Evolutionary conservation across 2,113 vertebrate species (phyloP).

Genomic region (Turnix velox): DNA sequence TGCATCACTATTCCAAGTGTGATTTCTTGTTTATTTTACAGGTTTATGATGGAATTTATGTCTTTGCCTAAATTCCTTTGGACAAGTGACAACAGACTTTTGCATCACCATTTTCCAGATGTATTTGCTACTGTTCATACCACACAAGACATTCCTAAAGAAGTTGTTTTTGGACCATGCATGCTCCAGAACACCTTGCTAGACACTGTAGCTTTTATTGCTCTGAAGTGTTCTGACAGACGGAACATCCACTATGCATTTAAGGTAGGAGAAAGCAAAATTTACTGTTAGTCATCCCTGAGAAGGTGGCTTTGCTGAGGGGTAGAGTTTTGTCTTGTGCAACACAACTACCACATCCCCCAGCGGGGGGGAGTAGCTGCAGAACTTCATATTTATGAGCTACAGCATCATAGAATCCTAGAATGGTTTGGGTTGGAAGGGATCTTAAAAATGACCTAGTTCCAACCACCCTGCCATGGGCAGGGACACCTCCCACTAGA

Average conservation of each 20-base stretch:
- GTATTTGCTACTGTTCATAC: constrained; percentile 81
- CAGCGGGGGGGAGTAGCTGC: background rate
- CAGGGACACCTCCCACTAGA: no score
- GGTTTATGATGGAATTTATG: constrained; percentile 75
- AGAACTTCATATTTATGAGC: background rate
- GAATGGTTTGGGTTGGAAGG: no score
- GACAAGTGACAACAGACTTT: constrained; percentile 79
- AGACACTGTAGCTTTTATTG: constrained; percentile 87
- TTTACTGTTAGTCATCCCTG: background rate
- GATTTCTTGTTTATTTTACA: constrained; percentile 23
- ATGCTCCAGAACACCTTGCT: constrained; percentile 82
- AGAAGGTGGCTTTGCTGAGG: background rate
- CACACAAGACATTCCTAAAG: constrained; percentile 81
- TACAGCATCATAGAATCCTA: no score
- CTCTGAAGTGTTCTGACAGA: constrained; percentile 81
- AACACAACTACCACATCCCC: background rate
- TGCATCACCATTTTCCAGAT: constrained; percentile 79
- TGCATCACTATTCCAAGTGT: background rate
- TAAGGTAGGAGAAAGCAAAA: constrained; percentile 71
- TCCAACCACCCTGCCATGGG: no score
- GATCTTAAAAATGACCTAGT: no score
- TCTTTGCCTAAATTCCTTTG: constrained; percentile 79
- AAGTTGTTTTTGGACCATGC: constrained; percentile 83
- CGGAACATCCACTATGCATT: constrained; percentile 79
- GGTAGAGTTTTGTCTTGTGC: background rate